Evolutionary conservation across 2,888 invertebrate genomes (phyloP), one percentile per base, ranked within the genome.

Genomic region (Ganaspis brasiliensis): DNA sequence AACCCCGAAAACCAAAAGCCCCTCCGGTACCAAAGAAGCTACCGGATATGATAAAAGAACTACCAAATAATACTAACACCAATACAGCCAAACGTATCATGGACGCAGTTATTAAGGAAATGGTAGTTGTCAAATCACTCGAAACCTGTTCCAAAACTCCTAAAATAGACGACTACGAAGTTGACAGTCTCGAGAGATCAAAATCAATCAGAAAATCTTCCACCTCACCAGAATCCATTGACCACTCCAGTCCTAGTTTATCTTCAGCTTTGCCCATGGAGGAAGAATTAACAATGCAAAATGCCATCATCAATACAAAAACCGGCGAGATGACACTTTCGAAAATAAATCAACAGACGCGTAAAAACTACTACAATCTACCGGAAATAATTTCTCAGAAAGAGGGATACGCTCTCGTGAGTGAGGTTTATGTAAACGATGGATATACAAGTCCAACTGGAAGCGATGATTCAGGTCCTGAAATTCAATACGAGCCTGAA

Each of bases 391-490:
- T 92, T 71, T 87, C 92, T 1, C 91, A 92, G 78, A 90, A 92
- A 61, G 93, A 93, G 74, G 93, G 93, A 71, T 95, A 95, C 82
- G 95, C 94, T 84, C 91, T 96, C 82, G 96, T 96, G 3, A 96
- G 95, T 86, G 96, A 96, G 91, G 96, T 96, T 0, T 96, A 96
- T 86, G 96, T 96, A 0, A 96, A 96, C 87, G 95, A 96, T 87
- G 95, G 94, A 35, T 96, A 95, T 85, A 87, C 90, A 2, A 91
- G 92, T 80, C 92, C 92, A 45, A 87, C 89, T 37, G 94, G 93
- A 82, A 93, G 94, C 86, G 93, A 88, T 84, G 92, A 91, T 85
- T 93, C 87, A 35, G 92, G 94, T 73, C 92, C 94, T 0, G 92
- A 93, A 57, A 93, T 93, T 12, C 93, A 92, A 63, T 94, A 95